Evolutionary conservation across 2,888 invertebrate genomes (phyloP).

Genomic region (Mesorhabditis sp.): DNA sequence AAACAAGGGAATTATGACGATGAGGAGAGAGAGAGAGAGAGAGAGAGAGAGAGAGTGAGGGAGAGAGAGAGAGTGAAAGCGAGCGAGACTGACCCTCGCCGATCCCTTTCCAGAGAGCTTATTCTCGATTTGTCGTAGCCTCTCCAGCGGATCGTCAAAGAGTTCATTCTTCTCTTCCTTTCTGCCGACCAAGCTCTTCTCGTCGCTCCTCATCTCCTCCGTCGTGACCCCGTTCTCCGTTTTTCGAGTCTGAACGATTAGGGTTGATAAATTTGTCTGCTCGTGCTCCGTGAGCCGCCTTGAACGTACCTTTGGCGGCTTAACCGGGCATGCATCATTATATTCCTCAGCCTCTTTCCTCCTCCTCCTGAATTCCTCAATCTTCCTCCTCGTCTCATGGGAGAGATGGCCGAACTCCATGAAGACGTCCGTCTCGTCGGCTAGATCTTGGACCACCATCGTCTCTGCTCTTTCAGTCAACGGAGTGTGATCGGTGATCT

Average conservation of each 20-base stretch:
- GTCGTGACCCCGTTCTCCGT: slow-evolving; percentile 17
- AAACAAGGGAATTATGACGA: no score
- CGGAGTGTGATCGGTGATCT: slow-evolving; percentile 57
- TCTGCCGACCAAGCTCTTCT: slow-evolving; percentile 45
- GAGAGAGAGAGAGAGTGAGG: no score
- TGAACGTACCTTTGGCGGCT: slow-evolving; percentile 45
- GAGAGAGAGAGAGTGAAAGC: no score
- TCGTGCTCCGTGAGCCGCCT: no score
- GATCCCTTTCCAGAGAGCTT: slow-evolving; percentile 21
- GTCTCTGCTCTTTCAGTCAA: slow-evolving; percentile 56
- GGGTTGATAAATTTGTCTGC: neutral
- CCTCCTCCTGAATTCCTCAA: slow-evolving; percentile 57
- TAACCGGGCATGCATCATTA: slow-evolving; percentile 55
- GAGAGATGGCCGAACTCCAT: slow-evolving; percentile 57
- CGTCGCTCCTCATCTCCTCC: slow-evolving; percentile 46
- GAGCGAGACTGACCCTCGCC: slow-evolving; percentile 18
- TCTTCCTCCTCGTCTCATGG: slow-evolving; percentile 45
- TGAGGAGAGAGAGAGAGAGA: no score
- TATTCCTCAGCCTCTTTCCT: slow-evolving; percentile 57
- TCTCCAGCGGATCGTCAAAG: slow-evolving; percentile 50
- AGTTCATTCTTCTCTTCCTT: slow-evolving; percentile 24
- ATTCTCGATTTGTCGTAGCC: slow-evolving; percentile 53
- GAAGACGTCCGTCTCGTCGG: slow-evolving; percentile 58
- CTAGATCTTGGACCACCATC: slow-evolving; percentile 56
- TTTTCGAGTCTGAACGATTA: slow-evolving; percentile 11